Evolutionary conservation across 1,140 invertebrate species (phyloP), one percentile per base, ranked within the genome.

Genomic region (Drosophila ananassae): DNA sequence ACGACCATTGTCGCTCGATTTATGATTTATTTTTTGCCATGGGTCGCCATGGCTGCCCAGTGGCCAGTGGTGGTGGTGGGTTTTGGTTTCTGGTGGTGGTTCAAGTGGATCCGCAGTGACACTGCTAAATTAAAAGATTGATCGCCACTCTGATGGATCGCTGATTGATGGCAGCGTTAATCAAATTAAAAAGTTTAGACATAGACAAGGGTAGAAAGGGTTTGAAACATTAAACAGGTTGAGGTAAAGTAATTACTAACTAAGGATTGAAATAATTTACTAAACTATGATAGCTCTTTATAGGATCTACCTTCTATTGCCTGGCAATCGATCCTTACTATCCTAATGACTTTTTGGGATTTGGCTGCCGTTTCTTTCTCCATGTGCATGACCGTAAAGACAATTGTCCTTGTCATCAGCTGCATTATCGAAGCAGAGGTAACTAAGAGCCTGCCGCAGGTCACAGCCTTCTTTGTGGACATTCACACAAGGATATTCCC

Each of bases 21-120:
- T 84, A 84, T 84, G 81, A 84, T 84, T 84, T 84, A 81, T 81
- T 85, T 84, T 82, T 73, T 85, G 48, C 24, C 56, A 46, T 57
- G 37, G 74, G 41, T 37, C 21, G 28, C 28, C 34, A 25, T 64
- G 39, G 34, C n/a, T 48, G 56, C 47, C 22, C 50, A 41, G 71
- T 52, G 67, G 71, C 62, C 7, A 8, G 30, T 32, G 6, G 6
- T 32, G 34, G 34, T 37, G 10, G 10, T 37, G 34, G 12, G 7
- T 34, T 34, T 34, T 34, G 32, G 32, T 9, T 34, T 37, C 37
- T 60, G 69, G 63, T 68, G 69, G 63, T 68, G 62, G 61, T 51
- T 47, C 39, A 67, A 56, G 34, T 79, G 56, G 52, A 64, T 57
- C 39, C 50, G 69, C 69, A 64, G 21, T 74, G 60, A 32, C 52